Base-by-base conservation (phyloP, 2,888 invertebrate genomes). In the Drosophila nigricruria region DNA sequence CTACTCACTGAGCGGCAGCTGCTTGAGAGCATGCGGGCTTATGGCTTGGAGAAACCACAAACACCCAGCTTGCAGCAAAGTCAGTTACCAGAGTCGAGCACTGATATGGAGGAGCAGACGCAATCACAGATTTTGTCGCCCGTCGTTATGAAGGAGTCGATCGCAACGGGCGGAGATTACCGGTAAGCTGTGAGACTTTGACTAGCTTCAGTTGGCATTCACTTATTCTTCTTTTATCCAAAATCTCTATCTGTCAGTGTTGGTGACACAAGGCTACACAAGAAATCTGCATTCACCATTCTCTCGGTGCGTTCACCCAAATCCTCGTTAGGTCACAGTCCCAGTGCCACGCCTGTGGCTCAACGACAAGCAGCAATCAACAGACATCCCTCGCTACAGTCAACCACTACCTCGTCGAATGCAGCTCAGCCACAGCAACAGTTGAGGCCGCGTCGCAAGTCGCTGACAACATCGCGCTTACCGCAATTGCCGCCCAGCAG, bases 231-330 rank as follows among this genome's bases (percentile, higher is more conserved):
- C 6, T 42, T 16, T 4, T n/a, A 10, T 36, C n/a, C 30, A n/a
- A n/a, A 25, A 5, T 38, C 0, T 0, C 5, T 49, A 34, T 9
- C 8, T 47, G 30, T 47, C 56, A 93, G 92, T 67, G 91, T 92
- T 32, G 90, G 90, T 9, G 91, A 92, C 50, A 80, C 92, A 3
- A 94, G 95, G 69, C 93, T 94, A 66, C 95, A 95, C 86, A 94
- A 94, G 64, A 95, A 95, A 90, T 94, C 95, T 9, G 95, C 96
- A 5, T 96, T 96, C 91, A 95, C 96, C 71, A 96, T 96, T 77
- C 93, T 96, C 66, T 94, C 95, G 16, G 95, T 95, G 76, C 91
- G 93, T 56, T 92, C 94, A 5, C 94, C 95, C 5, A 92, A 92
- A 47, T 92, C 93, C 18, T 94, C 95, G 16, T 93, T 94, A 8